Base-by-base conservation (phyloP, 2,113 vertebrate species). In the Pogona vitticeps region DNA sequence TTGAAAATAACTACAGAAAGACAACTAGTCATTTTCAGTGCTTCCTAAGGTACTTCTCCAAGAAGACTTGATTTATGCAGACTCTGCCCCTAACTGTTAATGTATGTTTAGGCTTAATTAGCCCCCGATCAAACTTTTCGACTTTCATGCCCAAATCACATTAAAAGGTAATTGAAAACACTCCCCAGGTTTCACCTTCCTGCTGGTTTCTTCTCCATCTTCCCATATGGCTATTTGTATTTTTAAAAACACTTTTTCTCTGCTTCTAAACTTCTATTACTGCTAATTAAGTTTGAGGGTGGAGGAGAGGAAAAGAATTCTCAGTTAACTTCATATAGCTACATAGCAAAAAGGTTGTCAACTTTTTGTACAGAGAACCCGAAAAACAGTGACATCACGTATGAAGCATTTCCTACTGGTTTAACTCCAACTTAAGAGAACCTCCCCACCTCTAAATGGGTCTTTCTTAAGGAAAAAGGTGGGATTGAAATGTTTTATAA, bases 161-260 rank as follows among this genome's bases (percentile, higher is more conserved):
- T 88, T 86, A 92, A 94, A 94, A 88, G 2, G 89, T 88, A 88
- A 94, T 86, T 90, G 81, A 21, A 33, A 87, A 68, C 84, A 65
- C 20, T 85, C 71, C 59, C 82, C 85, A 56, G 79, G 79, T 87
- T 82, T 81, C 70, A 82, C 59, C 79, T 76, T 82, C 79, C 85
- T 87, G 85, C 79, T 82, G 85, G 70, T 87, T 87, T 73, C 36
- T 59, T 76, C 71, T 82, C 28, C 20, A 17, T 82, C 70, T 56
- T 76, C 31, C 40, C 72, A 87, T 63, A 67, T 67, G 85, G 79
- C 71, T 76, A 86, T 86, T 80, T 86, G 40, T 86, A 79, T 79
- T 71, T 71, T 79, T 68, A 46, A 85, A 65, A 80, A 86, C 36
- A 59, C 52, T 71, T 40, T 61, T 67, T 71, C 23, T 31, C 36